phyloP scores from a whole-genome alignment of 2,888 invertebrate genomes.

The Mythimna lalbum region DNA sequence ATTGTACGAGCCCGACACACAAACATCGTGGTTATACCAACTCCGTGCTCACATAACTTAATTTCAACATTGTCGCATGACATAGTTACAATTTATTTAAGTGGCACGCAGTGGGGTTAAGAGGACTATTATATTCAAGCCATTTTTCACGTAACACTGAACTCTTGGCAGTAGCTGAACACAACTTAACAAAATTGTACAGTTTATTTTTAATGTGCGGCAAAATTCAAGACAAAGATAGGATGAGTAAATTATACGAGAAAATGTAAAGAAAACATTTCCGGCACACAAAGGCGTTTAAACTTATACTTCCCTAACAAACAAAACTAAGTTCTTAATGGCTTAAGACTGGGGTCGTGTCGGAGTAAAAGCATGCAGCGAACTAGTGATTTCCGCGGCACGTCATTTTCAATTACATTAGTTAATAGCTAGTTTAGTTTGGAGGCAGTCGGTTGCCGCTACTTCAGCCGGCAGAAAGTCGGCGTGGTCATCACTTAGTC shows the following conservation, averaged over 20 bases:
- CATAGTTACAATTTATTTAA: conserved; percentile 43
- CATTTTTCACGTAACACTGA: conserved; percentile 33
- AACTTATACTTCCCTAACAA: conserved; percentile 28
- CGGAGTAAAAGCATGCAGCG: conserved; percentile 9
- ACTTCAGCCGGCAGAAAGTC: conserved; percentile 50
- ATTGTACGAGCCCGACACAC: conserved; percentile 66
- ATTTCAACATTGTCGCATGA: conserved; percentile 50
- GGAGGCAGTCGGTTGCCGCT: conserved; percentile 37
- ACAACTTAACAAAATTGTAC: conserved; percentile 24
- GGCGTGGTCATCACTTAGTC: conserved; percentile 71
- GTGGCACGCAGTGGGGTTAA: conserved; percentile 24
- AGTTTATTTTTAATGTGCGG: conserved; percentile 14
- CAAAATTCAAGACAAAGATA: conserved; percentile 9
- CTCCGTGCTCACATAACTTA: conserved; percentile 52
- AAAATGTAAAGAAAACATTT: conserved; percentile 16
- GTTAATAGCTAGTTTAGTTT: conserved; percentile 51
- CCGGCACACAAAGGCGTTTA: conserved; percentile 1
- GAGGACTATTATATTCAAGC: conserved; percentile 31
- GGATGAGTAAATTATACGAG: conserved; percentile 16
- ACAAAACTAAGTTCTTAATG: conserved; percentile 32
- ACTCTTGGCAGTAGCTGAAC: conserved; percentile 38
- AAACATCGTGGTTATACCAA: conserved; percentile 44
- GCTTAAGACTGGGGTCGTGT: conserved; percentile 2
- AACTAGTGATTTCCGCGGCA: conserved; percentile 22
- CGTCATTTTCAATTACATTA: conserved; percentile 58